Evolutionary conservation across 2,113 vertebrate genomes (phyloP).

Genomic region (Nothoprocta pentlandii): DNA sequence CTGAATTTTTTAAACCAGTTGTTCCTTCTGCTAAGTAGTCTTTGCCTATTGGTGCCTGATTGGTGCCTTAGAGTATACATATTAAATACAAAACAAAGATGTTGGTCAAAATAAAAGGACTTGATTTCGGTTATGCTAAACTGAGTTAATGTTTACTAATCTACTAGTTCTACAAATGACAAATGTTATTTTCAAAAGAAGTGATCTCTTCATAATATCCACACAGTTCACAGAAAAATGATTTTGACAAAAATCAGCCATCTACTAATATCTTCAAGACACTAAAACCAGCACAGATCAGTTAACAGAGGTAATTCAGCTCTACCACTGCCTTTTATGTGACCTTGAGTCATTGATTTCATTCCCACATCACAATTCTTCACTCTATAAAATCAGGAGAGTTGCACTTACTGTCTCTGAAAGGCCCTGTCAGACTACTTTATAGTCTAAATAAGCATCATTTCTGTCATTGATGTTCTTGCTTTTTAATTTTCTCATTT

Average conservation of each 20-base stretch:
- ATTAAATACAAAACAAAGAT: background rate
- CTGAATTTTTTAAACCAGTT: background rate
- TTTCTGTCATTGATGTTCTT: background rate
- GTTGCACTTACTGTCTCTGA: background rate
- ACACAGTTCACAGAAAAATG: background rate
- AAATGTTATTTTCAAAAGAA: background rate
- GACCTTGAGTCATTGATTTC: background rate
- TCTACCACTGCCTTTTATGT: background rate
- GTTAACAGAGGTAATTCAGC: background rate
- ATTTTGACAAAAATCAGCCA: background rate
- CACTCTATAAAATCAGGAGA: background rate
- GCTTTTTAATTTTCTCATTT: background rate
- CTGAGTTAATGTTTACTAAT: background rate
- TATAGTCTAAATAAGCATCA: background rate
- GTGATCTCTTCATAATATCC: background rate
- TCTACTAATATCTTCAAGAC: background rate
- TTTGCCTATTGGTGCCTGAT: background rate
- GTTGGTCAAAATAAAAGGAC: background rate
- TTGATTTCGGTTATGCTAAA: background rate
- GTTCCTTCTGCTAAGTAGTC: background rate
- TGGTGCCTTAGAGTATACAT: background rate
- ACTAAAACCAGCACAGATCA: background rate
- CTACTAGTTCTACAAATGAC: background rate
- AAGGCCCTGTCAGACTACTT: background rate
- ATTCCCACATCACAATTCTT: background rate